Conservation (phyloP, 2,888 invertebrate species). For the Molorchus minor region DNA sequence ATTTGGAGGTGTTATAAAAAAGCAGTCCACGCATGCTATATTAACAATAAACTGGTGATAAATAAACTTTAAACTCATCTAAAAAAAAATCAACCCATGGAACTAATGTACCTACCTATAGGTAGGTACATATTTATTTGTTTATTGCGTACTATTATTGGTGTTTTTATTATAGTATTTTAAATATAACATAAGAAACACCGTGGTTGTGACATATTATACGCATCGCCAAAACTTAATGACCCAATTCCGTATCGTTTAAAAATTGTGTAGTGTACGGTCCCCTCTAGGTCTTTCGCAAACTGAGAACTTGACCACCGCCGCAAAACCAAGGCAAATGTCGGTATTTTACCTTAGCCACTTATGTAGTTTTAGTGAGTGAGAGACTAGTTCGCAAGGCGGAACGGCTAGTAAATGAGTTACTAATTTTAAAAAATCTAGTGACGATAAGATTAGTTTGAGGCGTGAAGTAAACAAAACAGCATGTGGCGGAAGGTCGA, state of each 20-base stretch:
- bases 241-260: not conserved
- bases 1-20: too few species aligned
- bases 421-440: not conserved
- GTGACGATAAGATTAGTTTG: not conserved
- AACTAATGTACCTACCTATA: too few species aligned
- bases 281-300: slow-evolving; percentile 13
- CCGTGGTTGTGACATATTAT: too few species aligned
- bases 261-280: slow-evolving; percentile 1
- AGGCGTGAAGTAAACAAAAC: not conserved
- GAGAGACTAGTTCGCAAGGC: slow-evolving; percentile 2
- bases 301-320: slow-evolving; percentile 22
- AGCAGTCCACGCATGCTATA: not conserved
- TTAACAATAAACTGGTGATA: not conserved
- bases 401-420: not conserved
- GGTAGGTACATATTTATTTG: too few species aligned
- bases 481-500: not conserved
- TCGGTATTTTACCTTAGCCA: slow-evolving; percentile 13
- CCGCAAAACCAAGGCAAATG: slow-evolving; percentile 6
- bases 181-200: too few species aligned
- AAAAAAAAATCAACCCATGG: not conserved
- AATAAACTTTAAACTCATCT: not conserved
- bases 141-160: too few species aligned
- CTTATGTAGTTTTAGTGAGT: not conserved
- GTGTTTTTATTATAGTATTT: too few species aligned
- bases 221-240: slow-evolving; percentile 3